Conservation (phyloP, 2,113 vertebrate genomes). For the Ophthalmolycus amberensis region DNA sequence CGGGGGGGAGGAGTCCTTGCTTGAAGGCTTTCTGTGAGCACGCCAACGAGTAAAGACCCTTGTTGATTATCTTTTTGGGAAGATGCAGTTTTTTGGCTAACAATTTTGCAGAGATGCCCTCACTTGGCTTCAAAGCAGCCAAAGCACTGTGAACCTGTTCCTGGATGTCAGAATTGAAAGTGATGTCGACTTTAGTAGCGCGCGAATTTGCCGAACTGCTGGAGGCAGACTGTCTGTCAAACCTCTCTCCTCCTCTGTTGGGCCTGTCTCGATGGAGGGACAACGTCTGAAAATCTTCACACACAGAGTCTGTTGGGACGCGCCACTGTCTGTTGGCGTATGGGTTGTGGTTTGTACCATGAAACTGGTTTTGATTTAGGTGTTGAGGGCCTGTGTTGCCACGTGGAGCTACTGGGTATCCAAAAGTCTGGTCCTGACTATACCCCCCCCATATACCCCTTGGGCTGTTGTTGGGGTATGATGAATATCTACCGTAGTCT, state of each 20-base stretch:
- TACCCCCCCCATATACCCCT: conserved; percentile 48
- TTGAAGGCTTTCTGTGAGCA: conserved; percentile 72
- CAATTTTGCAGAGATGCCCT: conserved; percentile 75
- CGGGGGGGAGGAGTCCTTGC: conserved; percentile 76
- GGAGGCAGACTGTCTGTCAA: conserved; percentile 40
- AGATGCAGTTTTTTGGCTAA: conserved; percentile 79
- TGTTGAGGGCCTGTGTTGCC: conserved; percentile 18
- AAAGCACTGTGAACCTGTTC: conserved; percentile 74
- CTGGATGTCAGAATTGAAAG: conserved; percentile 69
- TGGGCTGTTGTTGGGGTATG: conserved; percentile 39
- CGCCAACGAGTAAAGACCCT: conserved; percentile 84
- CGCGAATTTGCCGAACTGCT: conserved; percentile 7
- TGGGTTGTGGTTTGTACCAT: conserved; percentile 47
- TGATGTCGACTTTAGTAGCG: conserved; percentile 43
- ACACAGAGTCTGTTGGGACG: conserved; percentile 44
- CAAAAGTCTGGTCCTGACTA: conserved; percentile 15
- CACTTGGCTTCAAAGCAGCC: conserved; percentile 71
- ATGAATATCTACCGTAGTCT: conserved; percentile 54
- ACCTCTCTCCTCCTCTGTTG: conserved; percentile 32
- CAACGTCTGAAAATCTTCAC: conserved; percentile 66
- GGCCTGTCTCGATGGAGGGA: conserved; percentile 53
- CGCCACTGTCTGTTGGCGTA: conserved; percentile 42
- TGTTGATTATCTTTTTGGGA: conserved; percentile 88
- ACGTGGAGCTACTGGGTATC: conserved; percentile 32
- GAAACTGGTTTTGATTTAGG: conserved; percentile 51